A percentile compares a stretch with the other conserved stretches of the same genome.
phyloP scores from a whole-genome alignment of 2,797 vertebrate genomes.

The Acipenser oxyrinchus region DNA sequence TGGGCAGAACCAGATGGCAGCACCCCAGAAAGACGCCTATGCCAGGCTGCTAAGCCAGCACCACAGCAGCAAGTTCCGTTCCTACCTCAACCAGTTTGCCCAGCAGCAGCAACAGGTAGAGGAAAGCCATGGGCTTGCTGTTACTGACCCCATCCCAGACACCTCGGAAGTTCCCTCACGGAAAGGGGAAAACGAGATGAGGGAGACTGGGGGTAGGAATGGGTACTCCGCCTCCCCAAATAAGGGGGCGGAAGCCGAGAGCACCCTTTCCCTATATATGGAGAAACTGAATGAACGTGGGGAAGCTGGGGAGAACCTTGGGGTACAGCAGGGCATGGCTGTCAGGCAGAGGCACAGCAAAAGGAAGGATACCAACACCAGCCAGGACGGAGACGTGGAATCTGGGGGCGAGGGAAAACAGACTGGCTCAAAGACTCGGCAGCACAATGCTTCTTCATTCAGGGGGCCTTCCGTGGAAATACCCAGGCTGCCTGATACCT shows the following conservation, averaged over 20 bases:
- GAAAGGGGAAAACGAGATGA: constrained; percentile 33
- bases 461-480: neutral
- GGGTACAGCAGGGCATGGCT: constrained; percentile 27
- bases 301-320: constrained; percentile 27
- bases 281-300: constrained; percentile 40
- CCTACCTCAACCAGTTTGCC: constrained; percentile 59
- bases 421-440: constrained; percentile 1
- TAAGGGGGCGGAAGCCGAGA: constrained; percentile 45
- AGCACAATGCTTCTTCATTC: neutral
- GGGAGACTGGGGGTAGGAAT: constrained; percentile 48
- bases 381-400: constrained; percentile 55
- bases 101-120: constrained; percentile 54
- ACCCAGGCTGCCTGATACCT: neutral
- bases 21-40: constrained; percentile 72
- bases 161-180: constrained; percentile 35
- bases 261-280: constrained; percentile 43
- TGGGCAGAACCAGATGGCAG: constrained; percentile 30
- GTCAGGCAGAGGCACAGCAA: constrained; percentile 34
- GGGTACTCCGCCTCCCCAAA: constrained; percentile 43
- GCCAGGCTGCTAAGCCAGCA: constrained; percentile 71
- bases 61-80: constrained; percentile 65
- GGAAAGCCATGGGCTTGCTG: constrained; percentile 28
- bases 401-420: constrained; percentile 39
- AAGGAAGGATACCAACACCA: constrained; percentile 44
- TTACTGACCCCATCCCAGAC: constrained; percentile 35